These are phyloP conservation scores for Xiphophorus maculatus DNA, from an alignment of 2,113 vertebrate genomes.

Conservation along the genomic window DNA sequence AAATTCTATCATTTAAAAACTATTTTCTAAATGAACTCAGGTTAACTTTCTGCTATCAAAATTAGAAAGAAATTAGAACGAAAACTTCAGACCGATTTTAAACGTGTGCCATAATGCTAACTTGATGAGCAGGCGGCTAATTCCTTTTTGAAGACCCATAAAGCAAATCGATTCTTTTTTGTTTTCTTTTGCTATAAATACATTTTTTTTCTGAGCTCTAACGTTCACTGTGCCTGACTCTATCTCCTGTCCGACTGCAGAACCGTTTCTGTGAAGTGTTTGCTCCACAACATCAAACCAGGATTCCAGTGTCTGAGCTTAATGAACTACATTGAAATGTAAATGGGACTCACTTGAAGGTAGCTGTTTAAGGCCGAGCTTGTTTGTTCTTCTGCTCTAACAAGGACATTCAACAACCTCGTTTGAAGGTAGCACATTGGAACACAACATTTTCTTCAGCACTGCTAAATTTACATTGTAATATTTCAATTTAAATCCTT, in stretches of 20 bases:
- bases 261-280: background rate
- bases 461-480: background rate
- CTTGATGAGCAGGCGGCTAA: background rate
- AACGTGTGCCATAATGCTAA: background rate
- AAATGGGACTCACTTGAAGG: constrained; percentile 64
- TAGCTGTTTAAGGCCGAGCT: constrained; percentile 61
- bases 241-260: background rate
- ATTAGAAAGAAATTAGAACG: background rate
- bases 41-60: no score
- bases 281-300: constrained; percentile 9
- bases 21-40: no score
- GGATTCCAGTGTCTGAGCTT: constrained; percentile 46
- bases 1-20: no score
- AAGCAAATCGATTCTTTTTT: background rate
- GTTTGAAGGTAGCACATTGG: background rate
- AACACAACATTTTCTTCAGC: constrained; percentile 2
- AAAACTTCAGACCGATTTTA: background rate
- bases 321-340: constrained; percentile 67
- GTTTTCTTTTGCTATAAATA: background rate
- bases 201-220: constrained; percentile 6
- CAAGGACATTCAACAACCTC: constrained; percentile 52
- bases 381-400: constrained; percentile 58
- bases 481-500: background rate
- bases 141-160: background rate
- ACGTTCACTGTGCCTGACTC: constrained; percentile 36